These are phyloP conservation scores for Leptatherina wallacei DNA, from an alignment of 2,797 vertebrate species.

Conservation along the genomic window DNA sequence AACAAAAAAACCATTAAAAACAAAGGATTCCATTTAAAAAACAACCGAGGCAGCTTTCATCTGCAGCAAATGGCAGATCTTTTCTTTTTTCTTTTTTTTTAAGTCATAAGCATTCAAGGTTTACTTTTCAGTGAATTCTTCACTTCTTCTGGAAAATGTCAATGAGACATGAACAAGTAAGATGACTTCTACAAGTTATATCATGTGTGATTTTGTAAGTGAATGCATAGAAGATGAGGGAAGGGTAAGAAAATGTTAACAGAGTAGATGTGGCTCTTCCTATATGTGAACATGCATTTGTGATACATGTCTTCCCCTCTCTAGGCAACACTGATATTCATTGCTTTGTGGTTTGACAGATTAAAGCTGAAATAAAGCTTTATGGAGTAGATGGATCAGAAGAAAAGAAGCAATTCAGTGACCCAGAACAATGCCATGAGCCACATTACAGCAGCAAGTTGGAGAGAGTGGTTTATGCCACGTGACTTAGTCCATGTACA, in stretches of 20 bases:
- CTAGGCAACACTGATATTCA: slow-evolving; percentile 1
- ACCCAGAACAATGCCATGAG: slow-evolving; percentile 55
- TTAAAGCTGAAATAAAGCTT: neutral
- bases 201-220: slow-evolving; percentile 12
- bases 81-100: slow-evolving; percentile 14
- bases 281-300: slow-evolving; percentile 9
- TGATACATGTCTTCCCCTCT: neutral
- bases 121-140: slow-evolving; percentile 26
- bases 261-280: slow-evolving; percentile 2
- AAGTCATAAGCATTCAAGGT: slow-evolving; percentile 25
- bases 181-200: neutral
- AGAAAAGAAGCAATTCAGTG: slow-evolving; percentile 21
- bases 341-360: neutral
- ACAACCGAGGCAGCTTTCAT: slow-evolving; percentile 24
- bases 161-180: slow-evolving; percentile 15
- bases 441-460: slow-evolving; percentile 67
- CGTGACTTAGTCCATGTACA: slow-evolving; percentile 10
- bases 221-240: slow-evolving; percentile 4
- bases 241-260: neutral
- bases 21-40: neutral
- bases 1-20: neutral
- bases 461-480: slow-evolving; percentile 12
- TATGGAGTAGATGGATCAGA: slow-evolving; percentile 28
- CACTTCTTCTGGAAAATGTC: slow-evolving; percentile 23
- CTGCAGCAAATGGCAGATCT: slow-evolving; percentile 38